These are phyloP conservation scores for Gallinago paraguaiae DNA, from an alignment of 2,113 vertebrate species.

Conservation along the genomic window DNA sequence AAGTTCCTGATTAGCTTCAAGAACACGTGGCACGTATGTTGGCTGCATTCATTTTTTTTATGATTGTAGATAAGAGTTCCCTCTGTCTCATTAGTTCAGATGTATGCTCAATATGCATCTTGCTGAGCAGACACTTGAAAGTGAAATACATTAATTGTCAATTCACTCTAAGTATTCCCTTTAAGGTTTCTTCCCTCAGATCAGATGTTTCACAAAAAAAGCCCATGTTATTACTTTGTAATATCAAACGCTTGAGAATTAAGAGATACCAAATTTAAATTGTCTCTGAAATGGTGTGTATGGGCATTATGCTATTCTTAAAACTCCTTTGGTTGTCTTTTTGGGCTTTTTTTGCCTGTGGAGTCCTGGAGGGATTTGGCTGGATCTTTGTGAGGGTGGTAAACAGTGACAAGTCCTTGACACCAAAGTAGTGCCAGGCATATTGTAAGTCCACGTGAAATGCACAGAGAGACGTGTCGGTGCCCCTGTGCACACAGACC, in stretches of 20 bases:
- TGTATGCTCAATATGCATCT: background rate
- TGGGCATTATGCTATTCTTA: background rate
- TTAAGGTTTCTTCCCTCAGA: background rate
- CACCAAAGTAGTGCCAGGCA: background rate
- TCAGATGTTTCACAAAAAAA: background rate
- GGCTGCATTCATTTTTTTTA: slow-evolving; percentile 10
- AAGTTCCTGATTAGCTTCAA: background rate
- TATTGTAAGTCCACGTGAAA: background rate
- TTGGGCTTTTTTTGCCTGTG: fast-evolving
- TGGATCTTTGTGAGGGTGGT: background rate
- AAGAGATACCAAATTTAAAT: background rate
- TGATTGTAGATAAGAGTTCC: background rate
- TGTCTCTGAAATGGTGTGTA: background rate
- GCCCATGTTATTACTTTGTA: background rate
- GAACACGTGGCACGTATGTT: background rate
- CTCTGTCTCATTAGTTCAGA: background rate
- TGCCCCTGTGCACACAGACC: background rate
- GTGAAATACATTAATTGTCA: background rate
- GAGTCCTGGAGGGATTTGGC: background rate
- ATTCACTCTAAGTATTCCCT: background rate
- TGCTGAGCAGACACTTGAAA: slow-evolving; percentile 16
- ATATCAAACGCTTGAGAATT: background rate
- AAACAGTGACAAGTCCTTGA: background rate
- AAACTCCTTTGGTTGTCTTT: background rate
- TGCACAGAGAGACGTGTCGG: fast-evolving